Evolutionary conservation across 1,140 invertebrate genomes (phyloP).

Genomic region (Heliconius congener): DNA sequence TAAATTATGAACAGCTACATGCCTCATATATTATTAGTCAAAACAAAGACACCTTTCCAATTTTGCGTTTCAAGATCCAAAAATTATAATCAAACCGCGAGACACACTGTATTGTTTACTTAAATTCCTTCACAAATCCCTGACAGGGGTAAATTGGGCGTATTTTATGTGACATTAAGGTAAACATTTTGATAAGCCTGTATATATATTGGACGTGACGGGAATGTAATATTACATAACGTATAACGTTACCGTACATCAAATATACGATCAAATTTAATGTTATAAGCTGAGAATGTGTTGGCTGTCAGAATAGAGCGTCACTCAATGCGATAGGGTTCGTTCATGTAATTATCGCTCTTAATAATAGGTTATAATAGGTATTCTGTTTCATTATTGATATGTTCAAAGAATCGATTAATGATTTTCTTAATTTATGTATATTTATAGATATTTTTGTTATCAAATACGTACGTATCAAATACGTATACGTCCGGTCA

Average conservation of each 20-base stretch:
- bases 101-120: conserved; percentile 23
- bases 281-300: conserved; percentile 59
- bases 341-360: conserved; percentile 13
- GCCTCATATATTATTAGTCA: neutral
- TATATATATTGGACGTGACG: conserved; percentile 57
- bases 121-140: conserved; percentile 45
- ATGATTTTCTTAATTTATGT: neutral
- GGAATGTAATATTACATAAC: conserved; percentile 73
- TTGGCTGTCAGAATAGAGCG: conserved; percentile 39
- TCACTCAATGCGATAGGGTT: conserved; percentile 20
- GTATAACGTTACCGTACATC: conserved; percentile 48
- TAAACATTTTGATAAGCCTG: conserved; percentile 64
- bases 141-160: conserved; percentile 63
- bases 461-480: neutral
- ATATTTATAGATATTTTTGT: neutral
- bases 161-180: conserved; percentile 58
- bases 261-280: conserved; percentile 50
- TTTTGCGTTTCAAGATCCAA: neutral
- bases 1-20: neutral
- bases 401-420: neutral
- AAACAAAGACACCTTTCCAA: neutral
- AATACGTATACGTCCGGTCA: neutral
- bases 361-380: conserved; percentile 6
- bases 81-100: conserved; percentile 10
- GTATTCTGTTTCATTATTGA: neutral